A percentile compares a stretch with the other conserved stretches of the same genome.
These are phyloP conservation scores for Microtus pennsylvanicus DNA, from an alignment of 2,113 vertebrate species.

Conservation along the genomic window DNA sequence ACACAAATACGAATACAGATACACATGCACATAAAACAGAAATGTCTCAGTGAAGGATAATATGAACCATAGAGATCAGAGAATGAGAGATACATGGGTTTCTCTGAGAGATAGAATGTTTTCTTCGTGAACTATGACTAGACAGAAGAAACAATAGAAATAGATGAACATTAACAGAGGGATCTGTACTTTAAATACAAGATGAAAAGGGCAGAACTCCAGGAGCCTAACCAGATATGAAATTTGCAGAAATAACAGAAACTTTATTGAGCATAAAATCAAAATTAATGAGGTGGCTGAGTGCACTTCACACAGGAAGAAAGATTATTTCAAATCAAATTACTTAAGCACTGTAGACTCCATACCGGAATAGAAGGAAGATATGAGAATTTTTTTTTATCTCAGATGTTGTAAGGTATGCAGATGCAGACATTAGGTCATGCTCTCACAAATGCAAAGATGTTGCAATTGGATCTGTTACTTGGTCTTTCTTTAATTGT, in stretches of 20 bases:
- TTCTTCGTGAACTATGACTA: not conserved
- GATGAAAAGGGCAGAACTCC: conserved; percentile 26
- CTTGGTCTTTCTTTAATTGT: not conserved
- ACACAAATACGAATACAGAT: no score
- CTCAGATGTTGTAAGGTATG: not conserved
- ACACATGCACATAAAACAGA: not conserved
- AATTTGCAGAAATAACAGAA: conserved; percentile 78
- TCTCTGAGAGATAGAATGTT: not conserved
- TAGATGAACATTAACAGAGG: not conserved
- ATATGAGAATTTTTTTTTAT: not conserved
- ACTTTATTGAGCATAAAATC: conserved; percentile 74
- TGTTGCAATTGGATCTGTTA: no score
- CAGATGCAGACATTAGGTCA: not conserved
- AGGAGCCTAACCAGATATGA: conserved; percentile 58
- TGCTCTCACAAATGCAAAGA: not conserved
- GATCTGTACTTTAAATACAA: not conserved
- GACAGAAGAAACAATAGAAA: not conserved
- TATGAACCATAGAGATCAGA: not conserved
- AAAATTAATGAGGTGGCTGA: conserved; percentile 71
- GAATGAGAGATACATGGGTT: not conserved
- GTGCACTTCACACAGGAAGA: conserved; percentile 17
- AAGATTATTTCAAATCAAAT: conserved; percentile 60
- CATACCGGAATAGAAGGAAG: not conserved
- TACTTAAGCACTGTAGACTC: conserved; percentile 38
- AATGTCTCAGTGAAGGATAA: not conserved